These are phyloP conservation scores for Microctenopoma lineatum DNA, from an alignment of 2,797 vertebrate genomes.

Conservation along the genomic window DNA sequence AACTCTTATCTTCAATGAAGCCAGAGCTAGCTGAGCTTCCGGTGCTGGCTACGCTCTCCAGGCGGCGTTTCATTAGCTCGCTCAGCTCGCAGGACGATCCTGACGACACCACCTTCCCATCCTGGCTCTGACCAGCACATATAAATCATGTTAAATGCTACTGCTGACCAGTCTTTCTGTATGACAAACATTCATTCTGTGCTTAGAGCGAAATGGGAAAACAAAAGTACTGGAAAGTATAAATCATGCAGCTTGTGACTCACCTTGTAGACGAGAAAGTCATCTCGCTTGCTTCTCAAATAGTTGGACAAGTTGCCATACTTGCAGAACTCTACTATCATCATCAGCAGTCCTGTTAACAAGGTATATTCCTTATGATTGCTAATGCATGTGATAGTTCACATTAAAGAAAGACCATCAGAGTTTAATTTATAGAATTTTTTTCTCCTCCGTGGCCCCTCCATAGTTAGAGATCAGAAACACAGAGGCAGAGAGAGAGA, in stretches of 20 bases:
- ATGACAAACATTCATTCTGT: constrained; percentile 5
- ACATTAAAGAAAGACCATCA: not conserved
- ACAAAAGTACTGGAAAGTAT: not conserved
- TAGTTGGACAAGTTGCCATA: constrained; percentile 95
- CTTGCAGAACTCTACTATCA: constrained; percentile 97
- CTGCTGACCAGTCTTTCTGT: constrained; percentile 9
- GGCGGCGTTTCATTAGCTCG: constrained; percentile 90
- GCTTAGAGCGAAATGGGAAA: not conserved
- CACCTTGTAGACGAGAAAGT: constrained; percentile 94
- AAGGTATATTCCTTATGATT: constrained; percentile 2
- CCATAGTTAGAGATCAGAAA: no score
- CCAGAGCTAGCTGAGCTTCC: constrained; percentile 96
- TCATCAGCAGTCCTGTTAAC: constrained; percentile 90
- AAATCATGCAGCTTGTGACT: constrained; percentile 22
- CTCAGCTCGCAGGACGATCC: constrained; percentile 88
- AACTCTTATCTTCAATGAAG: constrained; percentile 97
- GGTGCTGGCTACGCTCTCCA: constrained; percentile 95
- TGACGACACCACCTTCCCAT: constrained; percentile 84
- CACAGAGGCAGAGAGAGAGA: no score
- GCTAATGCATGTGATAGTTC: not conserved
- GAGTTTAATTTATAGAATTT: no score
- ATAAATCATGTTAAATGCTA: constrained; percentile 1
- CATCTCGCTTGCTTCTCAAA: constrained; percentile 88
- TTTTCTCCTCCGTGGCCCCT: no score
- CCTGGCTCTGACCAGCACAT: constrained; percentile 83